phyloP scores from a whole-genome alignment of 2,888 invertebrate genomes.

The Gryllus longicercus region DNA sequence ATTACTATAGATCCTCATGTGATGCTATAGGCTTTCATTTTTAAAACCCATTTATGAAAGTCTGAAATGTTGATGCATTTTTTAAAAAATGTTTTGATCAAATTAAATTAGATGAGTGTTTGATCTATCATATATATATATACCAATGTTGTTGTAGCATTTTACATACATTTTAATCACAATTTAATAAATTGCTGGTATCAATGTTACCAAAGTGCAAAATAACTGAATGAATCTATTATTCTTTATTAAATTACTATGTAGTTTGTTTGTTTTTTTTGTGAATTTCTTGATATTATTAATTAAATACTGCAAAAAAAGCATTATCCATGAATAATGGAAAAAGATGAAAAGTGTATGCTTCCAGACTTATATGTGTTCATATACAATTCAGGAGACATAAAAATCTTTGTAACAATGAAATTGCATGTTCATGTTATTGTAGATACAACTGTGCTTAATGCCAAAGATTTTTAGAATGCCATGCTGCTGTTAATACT shows the following conservation, averaged over 20 bases:
- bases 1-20: slow-evolving; percentile 11
- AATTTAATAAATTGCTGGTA: background rate
- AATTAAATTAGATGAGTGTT: slow-evolving; percentile 17
- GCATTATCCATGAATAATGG: slow-evolving; percentile 3
- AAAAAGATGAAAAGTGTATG: slow-evolving; percentile 22
- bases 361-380: slow-evolving; percentile 24
- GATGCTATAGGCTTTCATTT: slow-evolving; percentile 7
- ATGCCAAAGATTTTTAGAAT: slow-evolving; percentile 24
- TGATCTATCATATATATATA: slow-evolving; percentile 7
- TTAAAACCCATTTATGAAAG: slow-evolving; percentile 17
- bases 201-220: slow-evolving; percentile 25
- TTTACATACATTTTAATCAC: slow-evolving; percentile 25
- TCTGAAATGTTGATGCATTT: slow-evolving; percentile 11
- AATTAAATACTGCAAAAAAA: slow-evolving; percentile 19
- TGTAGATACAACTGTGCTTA: slow-evolving; percentile 20
- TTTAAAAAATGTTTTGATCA: slow-evolving; percentile 11
- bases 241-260: slow-evolving; percentile 20
- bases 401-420: slow-evolving; percentile 3
- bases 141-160: slow-evolving; percentile 21
- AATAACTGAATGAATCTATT: slow-evolving; percentile 18
- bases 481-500: slow-evolving; percentile 3
- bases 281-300: slow-evolving; percentile 19
- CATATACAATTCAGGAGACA: slow-evolving; percentile 22
- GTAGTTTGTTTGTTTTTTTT: slow-evolving; percentile 3
- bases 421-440: slow-evolving; percentile 25